Conservation (phyloP, 2,113 vertebrate genomes). For the Petromus typicus region DNA sequence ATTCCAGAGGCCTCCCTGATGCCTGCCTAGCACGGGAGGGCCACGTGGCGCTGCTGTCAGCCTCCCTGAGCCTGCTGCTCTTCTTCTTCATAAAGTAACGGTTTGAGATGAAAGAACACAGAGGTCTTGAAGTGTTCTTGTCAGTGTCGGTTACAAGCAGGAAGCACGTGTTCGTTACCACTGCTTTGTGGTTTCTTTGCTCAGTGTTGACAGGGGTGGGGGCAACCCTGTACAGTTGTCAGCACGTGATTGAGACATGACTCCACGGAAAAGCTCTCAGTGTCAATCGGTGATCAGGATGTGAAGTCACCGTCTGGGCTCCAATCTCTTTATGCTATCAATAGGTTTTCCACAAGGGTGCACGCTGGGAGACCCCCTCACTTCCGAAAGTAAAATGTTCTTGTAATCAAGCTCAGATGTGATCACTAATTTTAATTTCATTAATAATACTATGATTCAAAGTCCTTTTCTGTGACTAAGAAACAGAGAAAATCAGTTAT, state of each 20-base stretch:
- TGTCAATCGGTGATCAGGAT: conserved; percentile 55
- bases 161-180: not conserved
- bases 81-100: not conserved
- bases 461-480: not conserved
- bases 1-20: not conserved
- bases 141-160: not conserved
- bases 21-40: not conserved
- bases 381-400: not conserved
- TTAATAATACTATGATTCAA: conserved; percentile 38
- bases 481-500: not conserved
- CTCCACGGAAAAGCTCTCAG: conserved; percentile 19
- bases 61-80: not conserved
- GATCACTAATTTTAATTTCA: conserved; percentile 42
- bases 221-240: not conserved
- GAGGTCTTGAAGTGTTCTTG: not conserved
- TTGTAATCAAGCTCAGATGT: conserved; percentile 4
- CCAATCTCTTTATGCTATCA: not conserved
- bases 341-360: conserved; percentile 47
- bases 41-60: not conserved
- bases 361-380: not conserved
- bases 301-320: conserved; percentile 28
- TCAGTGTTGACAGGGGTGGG: not conserved
- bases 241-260: conserved; percentile 7
- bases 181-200: not conserved
- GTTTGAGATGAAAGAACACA: not conserved